Conservation (phyloP, 1,140 invertebrate species). For the Coboldia fuscipes region DNA sequence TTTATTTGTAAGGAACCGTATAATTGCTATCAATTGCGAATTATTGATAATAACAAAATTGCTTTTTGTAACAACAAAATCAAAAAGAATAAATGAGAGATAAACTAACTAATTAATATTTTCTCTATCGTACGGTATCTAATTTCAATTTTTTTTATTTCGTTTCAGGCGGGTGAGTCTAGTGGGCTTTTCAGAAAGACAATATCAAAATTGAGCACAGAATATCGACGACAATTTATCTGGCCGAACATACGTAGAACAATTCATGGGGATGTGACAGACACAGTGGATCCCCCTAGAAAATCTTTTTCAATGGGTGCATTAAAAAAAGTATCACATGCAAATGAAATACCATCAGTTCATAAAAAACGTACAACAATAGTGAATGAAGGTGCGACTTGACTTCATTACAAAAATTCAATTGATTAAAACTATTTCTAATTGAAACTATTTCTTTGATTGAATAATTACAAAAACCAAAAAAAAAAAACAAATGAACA, state of each 20-base stretch:
- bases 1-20: too few species aligned
- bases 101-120: too few species aligned
- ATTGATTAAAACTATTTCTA: not conserved
- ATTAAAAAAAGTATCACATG: constrained; percentile 42
- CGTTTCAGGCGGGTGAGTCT: constrained; percentile 21
- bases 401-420: constrained; percentile 16
- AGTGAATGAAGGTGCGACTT: constrained; percentile 24
- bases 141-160: constrained; percentile 15
- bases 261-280: constrained; percentile 20
- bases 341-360: constrained; percentile 27
- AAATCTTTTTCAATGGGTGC: constrained; percentile 74
- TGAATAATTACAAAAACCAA: too few species aligned
- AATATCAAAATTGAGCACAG: constrained; percentile 55
- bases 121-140: too few species aligned
- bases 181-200: constrained; percentile 40
- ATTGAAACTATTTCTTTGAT: too few species aligned
- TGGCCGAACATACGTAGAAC: constrained; percentile 50
- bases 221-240: constrained; percentile 72
- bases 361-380: constrained; percentile 24
- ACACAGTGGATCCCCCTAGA: constrained; percentile 32
- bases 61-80: too few species aligned
- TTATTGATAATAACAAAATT: too few species aligned
- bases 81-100: too few species aligned
- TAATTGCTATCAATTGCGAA: too few species aligned
- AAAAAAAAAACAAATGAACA: not conserved